Evolutionary conservation across 2,113 vertebrate species (phyloP).

Genomic region (Seriola dumerili): DNA sequence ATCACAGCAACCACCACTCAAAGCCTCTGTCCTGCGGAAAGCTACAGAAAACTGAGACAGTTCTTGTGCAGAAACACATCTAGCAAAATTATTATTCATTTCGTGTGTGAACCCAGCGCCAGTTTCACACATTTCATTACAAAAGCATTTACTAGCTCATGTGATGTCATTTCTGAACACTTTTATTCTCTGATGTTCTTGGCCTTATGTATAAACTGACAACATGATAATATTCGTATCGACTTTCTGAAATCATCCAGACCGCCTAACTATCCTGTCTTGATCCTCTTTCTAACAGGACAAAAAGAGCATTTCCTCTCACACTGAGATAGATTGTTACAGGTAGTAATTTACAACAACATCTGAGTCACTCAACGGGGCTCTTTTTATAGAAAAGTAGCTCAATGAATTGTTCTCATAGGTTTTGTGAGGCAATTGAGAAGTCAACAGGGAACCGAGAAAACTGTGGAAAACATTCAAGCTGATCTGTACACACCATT

Average conservation of each 20-base stretch:
- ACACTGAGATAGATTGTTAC: conserved; percentile 33
- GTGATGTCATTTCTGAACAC: not conserved
- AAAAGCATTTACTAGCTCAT: conserved; percentile 9
- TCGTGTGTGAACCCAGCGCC: not conserved
- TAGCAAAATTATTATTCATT: not conserved
- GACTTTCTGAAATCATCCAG: not conserved
- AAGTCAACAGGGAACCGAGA: conserved; percentile 51
- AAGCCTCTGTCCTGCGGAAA: conserved; percentile 17
- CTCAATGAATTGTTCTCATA: conserved; percentile 49
- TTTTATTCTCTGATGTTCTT: not conserved
- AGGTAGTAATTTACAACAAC: conserved; percentile 39
- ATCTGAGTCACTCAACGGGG: conserved; percentile 36
- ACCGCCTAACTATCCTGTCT: not conserved
- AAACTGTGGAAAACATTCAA: conserved; percentile 66
- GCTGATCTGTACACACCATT: conserved; percentile 42
- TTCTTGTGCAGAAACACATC: conserved; percentile 19
- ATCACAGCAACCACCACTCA: conserved; percentile 46
- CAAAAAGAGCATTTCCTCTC: conserved; percentile 14
- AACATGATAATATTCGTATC: not conserved
- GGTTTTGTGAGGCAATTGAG: conserved; percentile 55
- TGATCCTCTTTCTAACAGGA: conserved; percentile 11
- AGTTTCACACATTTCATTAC: conserved; percentile 7
- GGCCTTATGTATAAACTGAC: not conserved
- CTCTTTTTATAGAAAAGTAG: conserved; percentile 28
- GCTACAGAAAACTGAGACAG: conserved; percentile 24